Evolutionary conservation across 2,888 invertebrate genomes (phyloP).

Genomic region (Pyralis farinalis): DNA sequence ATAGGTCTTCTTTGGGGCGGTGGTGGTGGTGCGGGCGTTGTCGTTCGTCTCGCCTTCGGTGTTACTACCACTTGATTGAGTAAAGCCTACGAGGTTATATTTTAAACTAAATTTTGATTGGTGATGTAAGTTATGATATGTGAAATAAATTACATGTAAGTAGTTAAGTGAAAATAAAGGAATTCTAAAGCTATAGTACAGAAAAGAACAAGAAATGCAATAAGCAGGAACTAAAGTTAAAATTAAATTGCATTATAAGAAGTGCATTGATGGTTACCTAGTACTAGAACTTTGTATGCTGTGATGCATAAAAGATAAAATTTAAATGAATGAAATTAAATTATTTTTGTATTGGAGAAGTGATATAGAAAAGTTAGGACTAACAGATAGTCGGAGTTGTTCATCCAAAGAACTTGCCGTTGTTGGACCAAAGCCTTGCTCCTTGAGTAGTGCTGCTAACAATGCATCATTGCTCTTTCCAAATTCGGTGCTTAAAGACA

Average conservation of each 20-base stretch:
- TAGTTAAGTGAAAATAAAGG: no score
- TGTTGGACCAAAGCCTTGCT: constrained; percentile 87
- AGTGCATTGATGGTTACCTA: not conserved
- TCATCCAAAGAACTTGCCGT: constrained; percentile 83
- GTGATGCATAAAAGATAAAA: constrained; percentile 9
- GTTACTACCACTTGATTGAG: constrained; percentile 81
- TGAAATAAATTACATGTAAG: not conserved
- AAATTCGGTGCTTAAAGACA: constrained; percentile 73
- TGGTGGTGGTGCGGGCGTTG: constrained; percentile 53
- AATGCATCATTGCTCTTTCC: constrained; percentile 86
- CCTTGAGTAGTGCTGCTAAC: constrained; percentile 85
- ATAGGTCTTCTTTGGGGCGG: constrained; percentile 74
- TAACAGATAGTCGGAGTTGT: constrained; percentile 80
- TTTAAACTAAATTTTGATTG: constrained; percentile 39
- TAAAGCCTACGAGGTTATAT: constrained; percentile 75
- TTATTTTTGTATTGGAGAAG: constrained; percentile 16
- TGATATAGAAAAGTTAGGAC: constrained; percentile 42
- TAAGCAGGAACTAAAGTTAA: not conserved
- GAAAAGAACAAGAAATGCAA: not conserved
- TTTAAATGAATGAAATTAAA: constrained; percentile 13
- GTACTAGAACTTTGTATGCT: no score
- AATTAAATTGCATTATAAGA: not conserved
- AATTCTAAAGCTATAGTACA: no score
- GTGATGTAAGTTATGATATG: constrained; percentile 10
- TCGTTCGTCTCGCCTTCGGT: constrained; percentile 67